Base-by-base conservation (phyloP, 2,888 invertebrate genomes). In the Griposia aprilina region DNA sequence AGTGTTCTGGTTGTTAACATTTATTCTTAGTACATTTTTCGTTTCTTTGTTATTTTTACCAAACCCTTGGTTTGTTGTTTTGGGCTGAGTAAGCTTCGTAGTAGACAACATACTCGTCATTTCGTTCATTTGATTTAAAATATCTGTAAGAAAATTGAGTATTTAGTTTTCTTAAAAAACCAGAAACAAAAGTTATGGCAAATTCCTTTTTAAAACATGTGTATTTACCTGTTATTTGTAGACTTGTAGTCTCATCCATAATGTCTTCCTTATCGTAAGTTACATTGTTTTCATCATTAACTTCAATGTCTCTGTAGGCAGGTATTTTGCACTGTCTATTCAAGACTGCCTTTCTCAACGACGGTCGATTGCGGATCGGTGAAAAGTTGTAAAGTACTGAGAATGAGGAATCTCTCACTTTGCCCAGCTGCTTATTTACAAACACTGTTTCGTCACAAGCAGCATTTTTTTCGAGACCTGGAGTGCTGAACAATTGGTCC, bases 41-140 rank as follows among this genome's bases (percentile, higher is more conserved):
- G 85, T 65, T 52, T 79, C 76, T 10, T 78, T 81, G 7, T 75
- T 67, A 74, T 72, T 72, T 59, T 73, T 76, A 41, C 13, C 50
- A 52, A 74, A 62, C 30, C 63, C 74, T 23, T 70, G 74, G 30
- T 80, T 79, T 5, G 85, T 87, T 57, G 81, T 73, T 70, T 89
- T 83, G 2, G 85, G 77, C 50, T 83, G 78, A 20, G 78, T 83
- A n/a, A 70, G 71, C 50, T 81, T 90, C 23, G 89, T 90, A 26
- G 83, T 90, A 0, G 91, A 90, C 20, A 94, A 80, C 20, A 91
- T 89, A 23, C 82, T 91, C 0, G 96, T 95, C 80, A 96, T 91
- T 70, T 96, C 93, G 76, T 93, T 94, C 81, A 97, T 94, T 89
- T 96, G 94, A 76, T 95, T 95, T 15, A 97, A 88, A 69, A 96